phyloP scores from a whole-genome alignment of 2,113 vertebrate species.

The Nipponia nippon region DNA sequence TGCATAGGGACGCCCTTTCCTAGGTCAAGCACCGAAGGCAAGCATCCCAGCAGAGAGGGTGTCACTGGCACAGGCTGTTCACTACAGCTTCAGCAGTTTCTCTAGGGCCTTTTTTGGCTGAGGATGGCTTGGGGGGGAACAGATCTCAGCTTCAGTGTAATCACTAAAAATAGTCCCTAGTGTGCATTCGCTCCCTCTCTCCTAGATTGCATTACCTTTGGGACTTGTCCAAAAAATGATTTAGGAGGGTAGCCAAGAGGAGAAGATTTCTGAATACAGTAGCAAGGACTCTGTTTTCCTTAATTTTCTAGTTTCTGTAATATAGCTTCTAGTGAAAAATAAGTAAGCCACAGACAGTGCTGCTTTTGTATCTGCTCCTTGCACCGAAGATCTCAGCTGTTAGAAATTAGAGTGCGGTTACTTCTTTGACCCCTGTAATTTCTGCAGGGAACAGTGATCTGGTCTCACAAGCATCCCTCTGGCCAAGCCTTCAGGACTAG shows the following conservation, averaged over 20 bases:
- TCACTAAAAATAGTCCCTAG: conserved; percentile 24
- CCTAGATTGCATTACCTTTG: background rate
- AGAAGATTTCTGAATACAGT: background rate
- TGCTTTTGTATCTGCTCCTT: conserved; percentile 29
- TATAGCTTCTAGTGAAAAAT: background rate
- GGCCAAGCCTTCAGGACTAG: background rate
- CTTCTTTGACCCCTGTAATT: conserved; percentile 23
- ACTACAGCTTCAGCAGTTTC: background rate
- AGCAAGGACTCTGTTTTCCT: background rate
- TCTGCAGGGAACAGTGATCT: background rate
- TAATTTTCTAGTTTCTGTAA: conserved; percentile 25
- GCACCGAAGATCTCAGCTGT: conserved; percentile 20
- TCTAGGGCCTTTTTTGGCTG: background rate
- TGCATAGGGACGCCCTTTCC: background rate
- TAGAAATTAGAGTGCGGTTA: conserved; percentile 49
- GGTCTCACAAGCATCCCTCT: conserved; percentile 18
- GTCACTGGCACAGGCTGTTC: background rate
- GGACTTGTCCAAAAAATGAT: background rate
- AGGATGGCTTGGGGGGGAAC: background rate
- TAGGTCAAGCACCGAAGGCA: background rate
- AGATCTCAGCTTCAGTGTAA: background rate
- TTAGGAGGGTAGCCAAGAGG: background rate
- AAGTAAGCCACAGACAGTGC: conserved; percentile 30
- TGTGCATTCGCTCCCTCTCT: background rate
- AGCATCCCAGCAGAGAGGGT: background rate